phyloP scores from a whole-genome alignment of 2,113 vertebrate genomes.

The Xiphophorus couchianus region DNA sequence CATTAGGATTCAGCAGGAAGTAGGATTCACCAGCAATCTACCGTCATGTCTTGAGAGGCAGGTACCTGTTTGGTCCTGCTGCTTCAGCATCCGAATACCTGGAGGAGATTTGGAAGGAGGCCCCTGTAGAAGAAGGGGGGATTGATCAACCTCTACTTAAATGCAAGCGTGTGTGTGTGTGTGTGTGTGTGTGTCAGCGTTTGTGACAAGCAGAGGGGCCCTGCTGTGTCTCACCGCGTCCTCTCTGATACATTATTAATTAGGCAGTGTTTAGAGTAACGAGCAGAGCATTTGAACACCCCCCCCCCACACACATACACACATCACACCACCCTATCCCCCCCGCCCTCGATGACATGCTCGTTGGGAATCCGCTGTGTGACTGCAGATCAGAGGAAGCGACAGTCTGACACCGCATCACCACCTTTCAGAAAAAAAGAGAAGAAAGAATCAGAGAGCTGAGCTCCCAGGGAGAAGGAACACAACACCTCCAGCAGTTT shows the following conservation, averaged over 20 bases:
- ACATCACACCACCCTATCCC: slow-evolving; percentile 30
- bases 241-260: slow-evolving; percentile 83
- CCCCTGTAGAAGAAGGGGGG: slow-evolving; percentile 29
- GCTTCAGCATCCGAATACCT: slow-evolving; percentile 51
- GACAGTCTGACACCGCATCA: slow-evolving; percentile 62
- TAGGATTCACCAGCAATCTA: slow-evolving; percentile 42
- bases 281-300: slow-evolving; percentile 75
- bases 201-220: slow-evolving; percentile 68
- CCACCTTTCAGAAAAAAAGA: slow-evolving; percentile 63
- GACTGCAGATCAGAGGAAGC: slow-evolving; percentile 74
- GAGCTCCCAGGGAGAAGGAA: slow-evolving; percentile 48
- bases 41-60: slow-evolving; percentile 30
- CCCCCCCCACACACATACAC: neutral
- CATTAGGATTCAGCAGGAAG: slow-evolving; percentile 25
- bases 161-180: slow-evolving; percentile 29
- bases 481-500: slow-evolving; percentile 31
- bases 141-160: slow-evolving; percentile 58
- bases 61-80: slow-evolving; percentile 40
- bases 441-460: slow-evolving; percentile 32
- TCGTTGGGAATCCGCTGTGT: slow-evolving; percentile 68
- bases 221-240: slow-evolving; percentile 67
- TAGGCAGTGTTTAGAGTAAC: slow-evolving; percentile 80
- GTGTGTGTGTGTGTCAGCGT: slow-evolving; percentile 32
- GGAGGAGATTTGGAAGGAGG: slow-evolving; percentile 51
- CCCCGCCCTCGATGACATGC: slow-evolving; percentile 63